These are phyloP conservation scores for Scaptodrosophila lebanonensis DNA, from an alignment of 1,140 invertebrate genomes.

Conservation along the genomic window DNA sequence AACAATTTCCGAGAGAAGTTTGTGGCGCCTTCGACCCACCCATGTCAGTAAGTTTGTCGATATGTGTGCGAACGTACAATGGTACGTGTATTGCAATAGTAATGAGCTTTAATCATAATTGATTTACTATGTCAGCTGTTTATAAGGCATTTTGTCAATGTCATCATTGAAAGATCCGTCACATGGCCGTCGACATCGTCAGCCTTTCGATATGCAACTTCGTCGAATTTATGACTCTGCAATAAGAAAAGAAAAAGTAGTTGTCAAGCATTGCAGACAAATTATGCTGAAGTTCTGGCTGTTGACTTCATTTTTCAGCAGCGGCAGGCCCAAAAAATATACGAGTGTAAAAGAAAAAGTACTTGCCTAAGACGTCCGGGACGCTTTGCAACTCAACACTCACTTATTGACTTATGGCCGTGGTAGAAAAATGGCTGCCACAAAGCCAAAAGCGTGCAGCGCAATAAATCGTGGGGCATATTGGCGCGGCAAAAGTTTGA, in stretches of 20 bases:
- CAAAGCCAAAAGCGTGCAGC: constrained; percentile 23
- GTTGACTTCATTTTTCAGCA: constrained; percentile 61
- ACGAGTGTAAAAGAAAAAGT: constrained; percentile 1
- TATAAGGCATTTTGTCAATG: constrained; percentile 44
- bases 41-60: constrained; percentile 37
- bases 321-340: not conserved
- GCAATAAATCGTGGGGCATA: too few species aligned
- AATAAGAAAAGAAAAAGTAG: too few species aligned
- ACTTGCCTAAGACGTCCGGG: constrained; percentile 29
- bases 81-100: constrained; percentile 43
- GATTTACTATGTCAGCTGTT: constrained; percentile 49
- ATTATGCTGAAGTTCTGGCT: constrained; percentile 42
- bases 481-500: too few species aligned
- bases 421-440: constrained; percentile 15
- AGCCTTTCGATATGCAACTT: too few species aligned
- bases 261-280: constrained; percentile 65
- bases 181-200: constrained; percentile 17
- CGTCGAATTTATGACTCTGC: constrained; percentile 68
- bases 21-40: constrained; percentile 32
- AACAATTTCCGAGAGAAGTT: constrained; percentile 64
- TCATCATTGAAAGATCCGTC: constrained; percentile 11
- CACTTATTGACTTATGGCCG: constrained; percentile 66
- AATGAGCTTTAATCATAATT: constrained; percentile 76
- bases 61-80: constrained; percentile 17
- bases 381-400: constrained; percentile 65